Evolutionary conservation across 2,888 invertebrate species (phyloP).

Genomic region (Idaea dimidiata): DNA sequence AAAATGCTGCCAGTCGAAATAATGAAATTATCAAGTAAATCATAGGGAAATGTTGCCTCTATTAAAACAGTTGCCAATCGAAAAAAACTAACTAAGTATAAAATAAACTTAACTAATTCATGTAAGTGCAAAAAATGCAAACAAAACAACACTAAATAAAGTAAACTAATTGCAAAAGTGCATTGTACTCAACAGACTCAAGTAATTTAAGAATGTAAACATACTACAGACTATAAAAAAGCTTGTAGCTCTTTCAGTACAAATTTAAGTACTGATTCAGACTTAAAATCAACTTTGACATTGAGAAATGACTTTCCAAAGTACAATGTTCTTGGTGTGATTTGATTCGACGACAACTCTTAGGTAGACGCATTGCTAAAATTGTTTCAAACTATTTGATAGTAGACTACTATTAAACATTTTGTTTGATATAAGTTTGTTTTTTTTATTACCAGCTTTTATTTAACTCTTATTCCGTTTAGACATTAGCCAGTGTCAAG

Average conservation of each 20-base stretch:
- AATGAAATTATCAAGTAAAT: not conserved
- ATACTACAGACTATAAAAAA: slow-evolving; percentile 20
- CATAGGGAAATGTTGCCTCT: not conserved
- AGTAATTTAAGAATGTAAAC: slow-evolving; percentile 37
- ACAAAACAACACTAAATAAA: slow-evolving; percentile 47
- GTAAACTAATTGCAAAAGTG: slow-evolving; percentile 56
- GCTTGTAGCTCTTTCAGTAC: slow-evolving; percentile 37
- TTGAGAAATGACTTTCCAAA: too few relatives aligned
- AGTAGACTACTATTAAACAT: too few relatives aligned
- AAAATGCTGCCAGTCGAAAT: slow-evolving; percentile 1
- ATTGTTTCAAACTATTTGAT: too few relatives aligned
- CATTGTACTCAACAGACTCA: slow-evolving; percentile 61
- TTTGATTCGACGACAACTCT: too few relatives aligned
- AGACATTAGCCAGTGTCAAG: too few relatives aligned
- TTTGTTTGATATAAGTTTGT: too few relatives aligned
- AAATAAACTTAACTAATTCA: slow-evolving; percentile 15
- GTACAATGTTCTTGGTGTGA: too few relatives aligned
- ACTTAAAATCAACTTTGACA: slow-evolving; percentile 64
- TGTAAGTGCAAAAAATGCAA: slow-evolving; percentile 44
- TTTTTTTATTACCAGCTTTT: too few relatives aligned
- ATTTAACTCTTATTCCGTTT: too few relatives aligned
- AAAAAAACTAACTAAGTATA: slow-evolving; percentile 8
- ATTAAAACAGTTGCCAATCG: slow-evolving; percentile 16
- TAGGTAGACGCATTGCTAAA: too few relatives aligned
- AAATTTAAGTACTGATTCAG: slow-evolving; percentile 50